Percentiles rank a stretch among this genome's conserved stretches.
phyloP scores from a whole-genome alignment of 2,113 vertebrate genomes.

The Silurus meridionalis region DNA sequence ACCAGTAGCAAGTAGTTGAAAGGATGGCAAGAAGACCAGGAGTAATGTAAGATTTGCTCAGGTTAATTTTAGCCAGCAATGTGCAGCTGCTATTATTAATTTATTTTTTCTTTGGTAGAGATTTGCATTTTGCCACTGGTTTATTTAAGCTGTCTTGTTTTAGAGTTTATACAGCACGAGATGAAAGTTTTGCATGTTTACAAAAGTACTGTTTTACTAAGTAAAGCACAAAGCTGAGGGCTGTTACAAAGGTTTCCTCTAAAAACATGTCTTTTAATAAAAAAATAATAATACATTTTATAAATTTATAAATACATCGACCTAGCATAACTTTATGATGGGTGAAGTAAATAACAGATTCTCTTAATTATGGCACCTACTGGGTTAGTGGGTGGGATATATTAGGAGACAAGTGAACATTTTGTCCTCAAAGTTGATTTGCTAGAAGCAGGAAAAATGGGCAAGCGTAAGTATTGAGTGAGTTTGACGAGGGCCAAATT shows the following conservation, averaged over 20 bases:
- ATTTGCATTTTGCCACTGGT: neutral
- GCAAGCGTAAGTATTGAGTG: too few species aligned
- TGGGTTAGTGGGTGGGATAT: too few species aligned
- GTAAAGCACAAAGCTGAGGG: neutral
- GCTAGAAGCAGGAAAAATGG: too few species aligned
- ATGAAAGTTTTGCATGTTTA: too few species aligned
- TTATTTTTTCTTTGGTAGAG: neutral
- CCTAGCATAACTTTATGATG: too few species aligned
- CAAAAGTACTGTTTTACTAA: neutral
- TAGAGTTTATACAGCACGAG: neutral
- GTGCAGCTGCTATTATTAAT: neutral
- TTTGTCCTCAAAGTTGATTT: too few species aligned
- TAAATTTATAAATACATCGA: neutral
- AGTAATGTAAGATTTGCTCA: neutral
- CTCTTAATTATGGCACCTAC: too few species aligned
- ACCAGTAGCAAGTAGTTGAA: neutral
- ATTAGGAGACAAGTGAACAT: too few species aligned
- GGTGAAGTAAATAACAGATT: too few species aligned
- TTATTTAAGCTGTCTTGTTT: neutral
- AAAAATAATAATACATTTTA: neutral
- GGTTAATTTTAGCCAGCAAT: neutral
- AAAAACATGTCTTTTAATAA: neutral
- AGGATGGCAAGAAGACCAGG: neutral
- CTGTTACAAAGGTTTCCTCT: neutral
- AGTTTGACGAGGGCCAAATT: too few species aligned